These are phyloP conservation scores for Hippopotamus amphibius DNA, from an alignment of 2,113 vertebrate genomes.

Conservation along the genomic window DNA sequence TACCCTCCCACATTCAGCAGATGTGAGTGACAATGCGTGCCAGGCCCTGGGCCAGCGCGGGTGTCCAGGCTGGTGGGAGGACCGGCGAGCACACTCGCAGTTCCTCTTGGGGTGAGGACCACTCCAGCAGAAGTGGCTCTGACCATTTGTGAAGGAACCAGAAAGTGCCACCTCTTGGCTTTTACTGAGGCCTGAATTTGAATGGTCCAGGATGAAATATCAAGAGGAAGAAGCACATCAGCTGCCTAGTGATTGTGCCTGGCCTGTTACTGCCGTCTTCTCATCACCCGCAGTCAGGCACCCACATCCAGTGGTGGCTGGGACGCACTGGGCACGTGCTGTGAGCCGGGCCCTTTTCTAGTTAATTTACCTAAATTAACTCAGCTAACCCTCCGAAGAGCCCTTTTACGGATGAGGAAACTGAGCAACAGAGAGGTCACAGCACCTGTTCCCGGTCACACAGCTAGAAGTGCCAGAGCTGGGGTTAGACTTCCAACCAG, in stretches of 20 bases:
- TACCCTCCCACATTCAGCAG: accelerated
- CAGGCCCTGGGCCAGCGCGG: neutral
- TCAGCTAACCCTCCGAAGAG: accelerated
- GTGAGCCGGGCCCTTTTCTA: neutral
- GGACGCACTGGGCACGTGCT: accelerated
- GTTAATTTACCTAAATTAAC: accelerated
- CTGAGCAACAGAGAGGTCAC: neutral
- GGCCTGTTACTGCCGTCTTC: too few relatives aligned
- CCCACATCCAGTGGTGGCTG: accelerated
- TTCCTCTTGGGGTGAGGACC: accelerated
- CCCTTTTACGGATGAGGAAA: neutral
- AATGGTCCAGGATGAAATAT: neutral
- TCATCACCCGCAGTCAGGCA: neutral
- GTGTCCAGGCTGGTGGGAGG: neutral
- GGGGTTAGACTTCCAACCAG: too few relatives aligned
- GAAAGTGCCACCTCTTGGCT: neutral
- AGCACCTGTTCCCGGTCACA: accelerated
- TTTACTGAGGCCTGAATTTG: neutral
- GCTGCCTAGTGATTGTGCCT: accelerated
- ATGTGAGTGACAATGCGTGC: accelerated
- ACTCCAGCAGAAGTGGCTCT: too few relatives aligned
- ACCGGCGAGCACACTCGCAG: accelerated
- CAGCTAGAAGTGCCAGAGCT: accelerated
- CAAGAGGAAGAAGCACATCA: neutral
- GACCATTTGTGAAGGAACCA: neutral